Conservation (phyloP, 2,797 vertebrate genomes). For the Chelonia mydas region DNA sequence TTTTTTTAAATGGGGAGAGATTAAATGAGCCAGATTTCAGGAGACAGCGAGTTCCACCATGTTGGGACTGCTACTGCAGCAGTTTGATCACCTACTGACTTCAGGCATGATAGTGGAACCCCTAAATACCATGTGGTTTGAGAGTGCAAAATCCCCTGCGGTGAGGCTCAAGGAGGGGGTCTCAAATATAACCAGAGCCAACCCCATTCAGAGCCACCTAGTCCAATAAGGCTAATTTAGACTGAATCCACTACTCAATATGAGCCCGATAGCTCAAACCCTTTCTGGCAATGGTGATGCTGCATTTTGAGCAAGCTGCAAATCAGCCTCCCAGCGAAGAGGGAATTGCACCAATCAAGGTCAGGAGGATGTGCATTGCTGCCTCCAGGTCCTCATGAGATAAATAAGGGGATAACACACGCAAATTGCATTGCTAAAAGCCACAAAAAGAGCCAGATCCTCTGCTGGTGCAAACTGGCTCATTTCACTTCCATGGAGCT, state of each 20-base stretch:
- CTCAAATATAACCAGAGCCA: neutral
- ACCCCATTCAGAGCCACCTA: neutral
- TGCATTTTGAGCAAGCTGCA: neutral
- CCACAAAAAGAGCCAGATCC: neutral
- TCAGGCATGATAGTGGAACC: neutral
- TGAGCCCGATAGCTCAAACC: neutral
- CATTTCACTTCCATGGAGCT: neutral
- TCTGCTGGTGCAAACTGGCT: neutral
- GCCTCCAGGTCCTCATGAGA: neutral
- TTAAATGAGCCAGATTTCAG: neutral
- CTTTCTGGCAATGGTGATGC: neutral
- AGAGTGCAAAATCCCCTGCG: neutral
- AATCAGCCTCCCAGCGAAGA: neutral
- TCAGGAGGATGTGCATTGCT: neutral
- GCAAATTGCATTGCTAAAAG: fast-evolving
- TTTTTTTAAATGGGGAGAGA: neutral
- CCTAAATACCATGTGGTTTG: neutral
- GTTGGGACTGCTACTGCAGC: neutral
- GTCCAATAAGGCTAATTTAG: neutral
- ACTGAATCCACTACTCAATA: neutral
- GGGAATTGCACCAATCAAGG: neutral
- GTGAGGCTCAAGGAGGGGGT: neutral
- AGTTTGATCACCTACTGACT: neutral
- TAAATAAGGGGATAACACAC: neutral
- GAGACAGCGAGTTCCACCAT: neutral